These are phyloP conservation scores for Baccha elongata DNA, from an alignment of 2,888 invertebrate species.

Conservation along the genomic window DNA sequence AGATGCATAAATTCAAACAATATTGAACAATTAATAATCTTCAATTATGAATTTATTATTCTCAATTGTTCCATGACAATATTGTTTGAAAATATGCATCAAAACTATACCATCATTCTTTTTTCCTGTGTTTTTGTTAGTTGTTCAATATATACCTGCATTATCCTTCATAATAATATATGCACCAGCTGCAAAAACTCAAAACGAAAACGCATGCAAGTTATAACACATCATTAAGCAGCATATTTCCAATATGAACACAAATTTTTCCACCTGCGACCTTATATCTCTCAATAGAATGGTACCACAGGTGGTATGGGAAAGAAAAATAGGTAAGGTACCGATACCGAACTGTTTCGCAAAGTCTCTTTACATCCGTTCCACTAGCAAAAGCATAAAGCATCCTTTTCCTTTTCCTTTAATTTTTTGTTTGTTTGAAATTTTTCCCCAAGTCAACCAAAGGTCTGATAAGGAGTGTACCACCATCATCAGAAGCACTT, in stretches of 20 bases:
- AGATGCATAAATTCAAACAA: too few species aligned
- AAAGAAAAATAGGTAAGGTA: constrained; percentile 23
- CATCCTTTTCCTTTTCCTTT: constrained; percentile 50
- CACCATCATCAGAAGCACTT: not conserved
- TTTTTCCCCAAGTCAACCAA: constrained; percentile 54
- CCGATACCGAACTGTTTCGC: constrained; percentile 57
- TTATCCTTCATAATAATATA: too few species aligned
- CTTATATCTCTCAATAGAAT: constrained; percentile 27
- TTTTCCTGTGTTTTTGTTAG: too few species aligned
- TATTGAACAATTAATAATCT: too few species aligned
- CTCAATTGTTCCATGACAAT: too few species aligned
- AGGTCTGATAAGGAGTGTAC: constrained; percentile 52
- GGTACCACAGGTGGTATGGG: constrained; percentile 59
- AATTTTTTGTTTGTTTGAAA: constrained; percentile 26
- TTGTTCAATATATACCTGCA: too few species aligned
- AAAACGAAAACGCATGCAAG: constrained; percentile 34
- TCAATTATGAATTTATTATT: too few species aligned
- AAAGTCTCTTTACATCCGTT: constrained; percentile 29
- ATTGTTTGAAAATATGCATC: too few species aligned
- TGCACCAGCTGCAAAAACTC: constrained; percentile 8
- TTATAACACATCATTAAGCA: constrained; percentile 70
- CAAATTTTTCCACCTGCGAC: constrained; percentile 47
- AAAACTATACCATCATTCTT: too few species aligned
- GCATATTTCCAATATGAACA: constrained; percentile 62
- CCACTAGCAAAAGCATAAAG: constrained; percentile 42